Conservation (phyloP, 2,888 invertebrate species). For the Nebria salina region DNA sequence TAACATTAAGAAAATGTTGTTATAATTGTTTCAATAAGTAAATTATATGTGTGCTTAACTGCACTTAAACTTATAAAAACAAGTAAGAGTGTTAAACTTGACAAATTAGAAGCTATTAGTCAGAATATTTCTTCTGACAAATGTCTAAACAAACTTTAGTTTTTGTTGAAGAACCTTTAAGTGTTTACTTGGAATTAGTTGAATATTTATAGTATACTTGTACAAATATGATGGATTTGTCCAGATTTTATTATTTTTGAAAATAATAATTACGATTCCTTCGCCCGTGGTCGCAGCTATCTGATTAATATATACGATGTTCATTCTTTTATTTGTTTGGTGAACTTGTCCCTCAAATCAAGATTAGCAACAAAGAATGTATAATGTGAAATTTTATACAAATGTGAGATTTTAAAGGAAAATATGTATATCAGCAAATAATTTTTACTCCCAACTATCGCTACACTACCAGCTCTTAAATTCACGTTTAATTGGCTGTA, state of each 20-base stretch:
- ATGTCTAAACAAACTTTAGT: neutral
- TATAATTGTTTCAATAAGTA: constrained; percentile 23
- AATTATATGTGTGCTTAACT: constrained; percentile 24
- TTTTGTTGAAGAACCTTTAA: constrained; percentile 6
- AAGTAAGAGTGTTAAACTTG: neutral
- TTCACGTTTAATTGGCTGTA: too few relatives aligned
- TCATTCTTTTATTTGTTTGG: too few relatives aligned
- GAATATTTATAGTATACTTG: neutral
- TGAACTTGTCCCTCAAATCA: too few relatives aligned
- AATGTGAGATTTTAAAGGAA: too few relatives aligned
- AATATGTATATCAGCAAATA: too few relatives aligned
- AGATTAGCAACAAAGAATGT: too few relatives aligned
- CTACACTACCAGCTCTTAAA: too few relatives aligned
- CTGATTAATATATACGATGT: neutral
- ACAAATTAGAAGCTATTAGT: constrained; percentile 1
- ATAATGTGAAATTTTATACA: too few relatives aligned
- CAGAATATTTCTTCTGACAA: neutral
- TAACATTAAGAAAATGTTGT: constrained; percentile 26
- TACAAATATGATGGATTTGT: neutral
- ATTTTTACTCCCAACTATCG: too few relatives aligned
- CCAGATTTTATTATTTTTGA: neutral
- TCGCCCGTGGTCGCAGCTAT: neutral
- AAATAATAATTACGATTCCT: neutral
- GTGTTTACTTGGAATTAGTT: neutral
- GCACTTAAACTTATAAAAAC: neutral